Evolutionary conservation across 53 echinoderm and acorn worm species (phyloP), one percentile per base, ranked within the genome.

Genomic region (Holothuria leucospilota): DNA sequence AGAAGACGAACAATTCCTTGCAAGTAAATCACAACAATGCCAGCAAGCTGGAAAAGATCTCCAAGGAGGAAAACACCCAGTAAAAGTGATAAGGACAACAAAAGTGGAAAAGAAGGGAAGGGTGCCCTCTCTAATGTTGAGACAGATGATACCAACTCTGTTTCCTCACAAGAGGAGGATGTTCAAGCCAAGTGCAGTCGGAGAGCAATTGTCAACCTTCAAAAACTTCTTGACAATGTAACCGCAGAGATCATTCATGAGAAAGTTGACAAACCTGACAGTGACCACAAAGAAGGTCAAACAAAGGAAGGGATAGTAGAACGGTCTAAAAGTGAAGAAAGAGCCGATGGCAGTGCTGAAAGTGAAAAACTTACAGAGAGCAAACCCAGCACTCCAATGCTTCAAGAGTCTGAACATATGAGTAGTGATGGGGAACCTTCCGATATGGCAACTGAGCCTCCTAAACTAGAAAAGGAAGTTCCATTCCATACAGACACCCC

Each of bases 201-300:
- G 34, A 91, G 94, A 62, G 99, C 95, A 15, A 99, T 99, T 20
- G 95, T 95, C 2, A 99, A 99, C 82, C 90, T 99, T 49, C 99
- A 99, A 83, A 95, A 91, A 68, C 71, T 99, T 66, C 92, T 99
- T 78, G 99, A 99, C 72, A 99, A 99, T 81, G 99, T 99, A 12
- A 99, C 99, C 26, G 99, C 95, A 34, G 99, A 99, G 87, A 99
- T 99, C 14, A 87, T 90, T 81, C 99, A 95, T 24, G 92, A 93
- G 77, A 91, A 93, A 79, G 86, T 93, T 34, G 93, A 90, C 59
- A 89, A 93, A 49, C 87, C 72, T 13, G 69, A 80, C 4, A 58
- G 34, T 16, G 51, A 64, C n/a, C 38, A 26, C 24, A 66, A 87
- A 28, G 81, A 87, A 39, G 65, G 74, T 23, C 84, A 42, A 21